Percentiles rank a stretch among this genome's conserved stretches.
These are phyloP conservation scores for Uloborus plumipes DNA, from an alignment of 2,888 invertebrate species.

Conservation along the genomic window DNA sequence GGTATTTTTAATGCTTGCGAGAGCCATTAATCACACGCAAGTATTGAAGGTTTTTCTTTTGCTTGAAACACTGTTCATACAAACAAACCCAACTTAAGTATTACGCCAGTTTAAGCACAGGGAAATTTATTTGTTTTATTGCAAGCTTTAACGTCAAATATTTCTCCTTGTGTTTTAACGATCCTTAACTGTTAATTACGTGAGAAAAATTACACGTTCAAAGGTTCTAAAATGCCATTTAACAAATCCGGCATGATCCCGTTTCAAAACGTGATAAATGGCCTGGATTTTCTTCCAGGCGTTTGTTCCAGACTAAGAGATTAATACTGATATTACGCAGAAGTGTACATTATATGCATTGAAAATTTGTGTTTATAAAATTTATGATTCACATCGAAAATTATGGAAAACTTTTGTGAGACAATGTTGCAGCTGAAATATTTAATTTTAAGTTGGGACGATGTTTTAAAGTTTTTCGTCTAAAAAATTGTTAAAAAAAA, in stretches of 20 bases:
- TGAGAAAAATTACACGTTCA: slow-evolving; percentile 50
- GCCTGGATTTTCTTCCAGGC: slow-evolving; percentile 27
- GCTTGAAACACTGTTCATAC: slow-evolving; percentile 13
- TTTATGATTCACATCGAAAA: too few species aligned
- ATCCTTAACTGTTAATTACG: slow-evolving; percentile 52
- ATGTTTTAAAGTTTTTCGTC: too few species aligned
- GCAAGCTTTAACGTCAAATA: background rate
- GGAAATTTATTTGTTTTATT: background rate
- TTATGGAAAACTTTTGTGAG: too few species aligned
- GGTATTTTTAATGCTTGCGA: slow-evolving; percentile 21
- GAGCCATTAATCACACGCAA: slow-evolving; percentile 44
- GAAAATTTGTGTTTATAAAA: too few species aligned
- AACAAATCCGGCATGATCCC: slow-evolving; percentile 37
- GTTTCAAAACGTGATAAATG: slow-evolving; percentile 34
- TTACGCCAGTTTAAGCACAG: background rate
- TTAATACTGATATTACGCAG: too few species aligned
- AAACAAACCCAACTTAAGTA: slow-evolving; percentile 13
- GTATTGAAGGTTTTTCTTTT: slow-evolving; percentile 23
- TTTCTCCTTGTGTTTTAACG: slow-evolving; percentile 18
- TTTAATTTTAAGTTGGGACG: too few species aligned
- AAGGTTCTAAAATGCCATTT: slow-evolving; percentile 33
- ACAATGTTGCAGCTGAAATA: too few species aligned
- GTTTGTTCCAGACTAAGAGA: background rate
- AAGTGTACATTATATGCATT: too few species aligned
- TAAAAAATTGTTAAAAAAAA: too few species aligned